Base-by-base conservation (phyloP, 2,888 invertebrate species). In the Catocala nupta region DNA sequence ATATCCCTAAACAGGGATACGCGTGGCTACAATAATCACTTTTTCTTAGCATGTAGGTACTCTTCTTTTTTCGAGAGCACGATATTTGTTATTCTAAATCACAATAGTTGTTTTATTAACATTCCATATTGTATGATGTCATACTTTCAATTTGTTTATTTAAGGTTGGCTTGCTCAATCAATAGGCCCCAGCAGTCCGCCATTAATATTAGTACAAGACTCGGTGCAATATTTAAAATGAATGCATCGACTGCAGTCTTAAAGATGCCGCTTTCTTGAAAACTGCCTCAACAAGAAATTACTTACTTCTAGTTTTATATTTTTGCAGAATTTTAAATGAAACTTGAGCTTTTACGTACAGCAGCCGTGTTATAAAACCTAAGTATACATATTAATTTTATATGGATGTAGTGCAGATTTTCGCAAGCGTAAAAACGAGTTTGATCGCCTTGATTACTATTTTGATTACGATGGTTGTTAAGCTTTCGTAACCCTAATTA, bases 171-270 rank as follows among this genome's bases (percentile, higher is more conserved):
- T 68, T 72, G 64, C 52, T 53, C 68, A 67, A 70, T 64, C 71
- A 71, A 75, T 72, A 71, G 55, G 36, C 6, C 59, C 58, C 58
- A 65, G 63, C 62, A 59, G 59, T 66, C 52, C 59, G 55, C 49
- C 52, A 57, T 59, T 63, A 59, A 68, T 69, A 65, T 74, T 68
- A 75, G 71, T 59, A 59, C 43, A 49, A 49, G 49, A 11, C 33
- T 49, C n/a, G 49, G n/a, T 73, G 79, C 81, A 85, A 85, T 85
- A 82, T 84, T 83, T 71, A 74, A 82, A 83, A 87, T 84, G 80
- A 85, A 84, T 81, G 76, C 75, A 70, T 71, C 70, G 73, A 70
- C 74, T 71, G 63, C 13, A 47, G 12, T 13, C 13, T 16, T 13
- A 16, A 78, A 73, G 69, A 63, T 70, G 58, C 65, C 36, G 9